phyloP scores from a whole-genome alignment of 2,113 vertebrate species.

The Corydoras sp. region DNA sequence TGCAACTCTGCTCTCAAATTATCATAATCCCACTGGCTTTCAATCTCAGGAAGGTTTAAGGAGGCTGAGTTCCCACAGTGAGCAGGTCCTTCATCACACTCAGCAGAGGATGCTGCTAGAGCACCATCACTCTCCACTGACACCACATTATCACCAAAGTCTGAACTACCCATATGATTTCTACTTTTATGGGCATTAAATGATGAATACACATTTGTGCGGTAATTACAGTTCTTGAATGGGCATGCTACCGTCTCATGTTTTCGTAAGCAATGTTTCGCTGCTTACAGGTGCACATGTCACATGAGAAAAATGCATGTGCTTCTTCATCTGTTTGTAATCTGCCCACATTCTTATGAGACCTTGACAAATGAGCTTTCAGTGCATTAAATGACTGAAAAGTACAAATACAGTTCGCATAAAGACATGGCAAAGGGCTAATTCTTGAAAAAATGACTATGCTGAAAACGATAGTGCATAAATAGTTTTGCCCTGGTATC shows the following conservation, averaged over 20 bases:
- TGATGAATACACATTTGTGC: conserved; percentile 40
- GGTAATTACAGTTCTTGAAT: not conserved
- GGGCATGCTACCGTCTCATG: conserved; percentile 39
- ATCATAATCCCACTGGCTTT: conserved; percentile 20
- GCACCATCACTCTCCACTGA: not conserved
- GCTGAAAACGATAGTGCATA: conserved; percentile 7
- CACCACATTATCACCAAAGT: conserved; percentile 26
- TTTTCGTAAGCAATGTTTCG: conserved; percentile 13
- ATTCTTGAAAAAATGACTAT: conserved; percentile 15
- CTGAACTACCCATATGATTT: conserved; percentile 28
- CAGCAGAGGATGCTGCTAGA: not conserved
- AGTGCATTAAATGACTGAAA: conserved; percentile 31
- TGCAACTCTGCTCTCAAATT: conserved; percentile 27
- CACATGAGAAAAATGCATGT: conserved; percentile 11
- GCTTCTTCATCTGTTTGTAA: not conserved
- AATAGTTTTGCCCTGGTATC: not conserved
- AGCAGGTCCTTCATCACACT: conserved; percentile 20
- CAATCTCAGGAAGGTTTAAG: not conserved
- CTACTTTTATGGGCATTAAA: conserved; percentile 48
- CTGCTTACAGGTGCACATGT: conserved; percentile 28
- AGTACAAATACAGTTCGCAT: conserved; percentile 34
- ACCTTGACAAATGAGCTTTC: conserved; percentile 35
- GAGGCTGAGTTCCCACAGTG: conserved; percentile 4
- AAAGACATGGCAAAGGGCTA: conserved; percentile 25
- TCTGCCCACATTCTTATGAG: conserved; percentile 6